These are phyloP conservation scores for Hirundo rustica DNA, from an alignment of 2,797 vertebrate genomes.

Conservation along the genomic window DNA sequence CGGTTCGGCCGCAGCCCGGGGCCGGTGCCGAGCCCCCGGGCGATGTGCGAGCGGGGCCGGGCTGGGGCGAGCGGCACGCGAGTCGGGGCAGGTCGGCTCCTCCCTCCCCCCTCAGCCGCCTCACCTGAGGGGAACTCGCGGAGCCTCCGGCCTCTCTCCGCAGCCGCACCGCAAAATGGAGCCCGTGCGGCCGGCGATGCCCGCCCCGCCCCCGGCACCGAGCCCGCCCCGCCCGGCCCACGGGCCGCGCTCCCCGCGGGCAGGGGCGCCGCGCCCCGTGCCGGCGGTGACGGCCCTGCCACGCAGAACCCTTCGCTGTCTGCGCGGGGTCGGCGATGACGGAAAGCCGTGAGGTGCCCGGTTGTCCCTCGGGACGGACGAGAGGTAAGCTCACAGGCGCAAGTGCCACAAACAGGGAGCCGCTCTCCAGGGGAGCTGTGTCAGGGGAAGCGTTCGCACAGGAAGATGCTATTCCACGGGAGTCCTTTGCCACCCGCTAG, in stretches of 20 bases:
- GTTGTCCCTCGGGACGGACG: background rate
- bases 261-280: background rate
- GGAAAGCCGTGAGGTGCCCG: background rate
- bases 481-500: background rate
- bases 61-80: background rate
- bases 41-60: background rate
- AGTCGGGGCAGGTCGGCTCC: too few relatives aligned
- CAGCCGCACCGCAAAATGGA: slow-evolving; percentile 46
- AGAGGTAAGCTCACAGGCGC: background rate
- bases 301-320: rapidly evolving
- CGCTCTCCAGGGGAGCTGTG: background rate
- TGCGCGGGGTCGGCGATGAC: background rate
- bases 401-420: background rate
- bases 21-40: background rate
- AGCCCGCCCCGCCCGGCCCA: background rate
- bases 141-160: background rate
- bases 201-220: slow-evolving; percentile 9
- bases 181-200: background rate
- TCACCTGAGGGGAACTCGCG: background rate
- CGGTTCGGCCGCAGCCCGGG: too few relatives aligned
- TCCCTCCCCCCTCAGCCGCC: background rate
- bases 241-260: background rate
- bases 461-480: background rate
- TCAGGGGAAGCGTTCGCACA: background rate
- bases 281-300: background rate